phyloP scores from a whole-genome alignment of 2,888 invertebrate species.

The Epirrhoe alternata region DNA sequence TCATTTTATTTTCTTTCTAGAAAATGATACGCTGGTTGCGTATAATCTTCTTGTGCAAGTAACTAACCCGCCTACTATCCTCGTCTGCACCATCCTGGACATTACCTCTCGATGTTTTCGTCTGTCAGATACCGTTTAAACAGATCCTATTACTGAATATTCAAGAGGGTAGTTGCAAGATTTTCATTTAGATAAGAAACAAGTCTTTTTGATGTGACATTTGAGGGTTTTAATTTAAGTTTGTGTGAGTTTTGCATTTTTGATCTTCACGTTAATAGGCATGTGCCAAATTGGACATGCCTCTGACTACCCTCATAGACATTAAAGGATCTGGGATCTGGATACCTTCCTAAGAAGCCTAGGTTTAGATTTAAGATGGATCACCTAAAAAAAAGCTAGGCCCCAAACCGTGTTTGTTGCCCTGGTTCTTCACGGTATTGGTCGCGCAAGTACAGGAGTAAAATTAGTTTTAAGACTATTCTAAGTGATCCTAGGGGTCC shows the following conservation, averaged over 20 bases:
- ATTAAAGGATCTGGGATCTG: too few relatives aligned
- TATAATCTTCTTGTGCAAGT: neutral
- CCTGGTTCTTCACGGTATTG: too few relatives aligned
- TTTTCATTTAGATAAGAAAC: slow-evolving; percentile 44
- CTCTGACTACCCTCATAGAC: too few relatives aligned
- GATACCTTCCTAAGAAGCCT: too few relatives aligned
- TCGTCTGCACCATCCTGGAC: slow-evolving; percentile 27
- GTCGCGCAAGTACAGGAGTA: too few relatives aligned
- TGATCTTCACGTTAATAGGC: neutral
- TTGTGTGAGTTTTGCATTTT: slow-evolving; percentile 8
- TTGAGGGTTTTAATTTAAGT: slow-evolving; percentile 34
- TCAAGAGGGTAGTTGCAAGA: slow-evolving; percentile 44
- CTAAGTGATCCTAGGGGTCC: too few relatives aligned
- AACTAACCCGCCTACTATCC: slow-evolving; percentile 14
- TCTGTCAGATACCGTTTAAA: slow-evolving; percentile 45
- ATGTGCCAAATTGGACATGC: too few relatives aligned
- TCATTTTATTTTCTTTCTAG: neutral
- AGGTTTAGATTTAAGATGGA: too few relatives aligned
- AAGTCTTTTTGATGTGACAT: slow-evolving; percentile 38
- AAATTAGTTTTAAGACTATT: too few relatives aligned
- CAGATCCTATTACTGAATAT: slow-evolving; percentile 43
- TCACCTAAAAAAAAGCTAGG: too few relatives aligned
- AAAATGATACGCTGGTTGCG: too few relatives aligned
- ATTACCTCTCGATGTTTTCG: slow-evolving; percentile 46
- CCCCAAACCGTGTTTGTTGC: too few relatives aligned